Evolutionary conservation across 2,113 vertebrate species (phyloP).

Genomic region (Labeo rohita): DNA sequence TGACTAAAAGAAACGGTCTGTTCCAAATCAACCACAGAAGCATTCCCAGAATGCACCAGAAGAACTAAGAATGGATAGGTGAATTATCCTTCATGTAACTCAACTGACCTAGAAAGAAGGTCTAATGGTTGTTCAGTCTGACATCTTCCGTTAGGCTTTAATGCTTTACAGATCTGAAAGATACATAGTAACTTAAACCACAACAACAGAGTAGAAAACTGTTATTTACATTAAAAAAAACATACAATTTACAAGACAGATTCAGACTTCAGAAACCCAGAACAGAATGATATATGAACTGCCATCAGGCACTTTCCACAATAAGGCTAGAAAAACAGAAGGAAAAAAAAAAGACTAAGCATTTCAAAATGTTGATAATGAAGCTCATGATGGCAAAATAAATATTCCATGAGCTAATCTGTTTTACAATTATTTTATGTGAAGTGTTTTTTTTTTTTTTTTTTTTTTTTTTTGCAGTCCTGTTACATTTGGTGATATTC

Average conservation of each 20-base stretch:
- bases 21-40: background rate
- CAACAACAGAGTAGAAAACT: background rate
- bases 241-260: background rate
- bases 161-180: background rate
- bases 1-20: background rate
- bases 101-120: background rate
- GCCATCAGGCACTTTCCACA: background rate
- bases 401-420: background rate
- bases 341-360: too few species aligned
- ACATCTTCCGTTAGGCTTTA: background rate
- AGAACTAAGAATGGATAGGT: background rate
- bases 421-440: background rate
- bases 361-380: background rate
- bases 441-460: too few species aligned
- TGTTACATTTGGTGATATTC: background rate
- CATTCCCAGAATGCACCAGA: slow-evolving; percentile 21
- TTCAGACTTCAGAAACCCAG: background rate
- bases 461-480: background rate
- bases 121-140: background rate
- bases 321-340: background rate
- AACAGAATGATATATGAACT: background rate
- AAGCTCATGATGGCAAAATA: background rate
- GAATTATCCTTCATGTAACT: background rate
- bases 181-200: background rate
- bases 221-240: background rate